Conservation (phyloP, 2,888 invertebrate genomes). For the Cabera pusaria region DNA sequence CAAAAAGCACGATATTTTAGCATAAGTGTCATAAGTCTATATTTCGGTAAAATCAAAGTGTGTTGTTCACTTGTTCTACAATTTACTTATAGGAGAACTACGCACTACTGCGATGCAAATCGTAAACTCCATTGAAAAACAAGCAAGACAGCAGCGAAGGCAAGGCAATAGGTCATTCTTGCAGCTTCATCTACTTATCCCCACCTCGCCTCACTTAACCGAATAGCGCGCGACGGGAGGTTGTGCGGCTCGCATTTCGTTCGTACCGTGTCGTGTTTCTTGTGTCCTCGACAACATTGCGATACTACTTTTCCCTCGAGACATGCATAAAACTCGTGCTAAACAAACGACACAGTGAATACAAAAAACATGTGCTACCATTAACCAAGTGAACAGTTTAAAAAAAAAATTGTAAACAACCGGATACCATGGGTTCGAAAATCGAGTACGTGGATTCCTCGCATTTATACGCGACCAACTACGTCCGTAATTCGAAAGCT, state of each 20-base stretch:
- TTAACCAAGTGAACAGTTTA: slow-evolving; percentile 42
- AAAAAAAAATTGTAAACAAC: slow-evolving; percentile 51
- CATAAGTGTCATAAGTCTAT: too few species aligned
- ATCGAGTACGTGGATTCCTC: slow-evolving; percentile 96
- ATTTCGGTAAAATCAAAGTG: too few species aligned
- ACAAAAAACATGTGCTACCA: slow-evolving; percentile 49
- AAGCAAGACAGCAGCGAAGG: slow-evolving; percentile 33
- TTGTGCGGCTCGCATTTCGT: slow-evolving; percentile 55
- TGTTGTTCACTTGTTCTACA: too few species aligned
- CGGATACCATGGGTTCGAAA: slow-evolving; percentile 91
- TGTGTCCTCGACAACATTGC: slow-evolving; percentile 55
- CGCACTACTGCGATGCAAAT: slow-evolving; percentile 2
- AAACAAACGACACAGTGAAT: slow-evolving; percentile 39
- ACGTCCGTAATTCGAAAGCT: slow-evolving; percentile 95
- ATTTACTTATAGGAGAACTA: neutral
- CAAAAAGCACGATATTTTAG: too few species aligned
- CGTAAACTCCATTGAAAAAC: slow-evolving; percentile 15
- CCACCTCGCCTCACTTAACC: slow-evolving; percentile 57
- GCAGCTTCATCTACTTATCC: slow-evolving; percentile 68
- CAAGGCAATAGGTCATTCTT: slow-evolving; percentile 62
- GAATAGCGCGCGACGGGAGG: slow-evolving; percentile 72
- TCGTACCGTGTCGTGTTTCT: slow-evolving; percentile 63
- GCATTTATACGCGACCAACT: slow-evolving; percentile 95
- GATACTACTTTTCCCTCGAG: slow-evolving; percentile 50
- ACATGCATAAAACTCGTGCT: slow-evolving; percentile 55